Base-by-base conservation (phyloP, 1,140 invertebrate genomes). In the Onthophagus taurus region DNA sequence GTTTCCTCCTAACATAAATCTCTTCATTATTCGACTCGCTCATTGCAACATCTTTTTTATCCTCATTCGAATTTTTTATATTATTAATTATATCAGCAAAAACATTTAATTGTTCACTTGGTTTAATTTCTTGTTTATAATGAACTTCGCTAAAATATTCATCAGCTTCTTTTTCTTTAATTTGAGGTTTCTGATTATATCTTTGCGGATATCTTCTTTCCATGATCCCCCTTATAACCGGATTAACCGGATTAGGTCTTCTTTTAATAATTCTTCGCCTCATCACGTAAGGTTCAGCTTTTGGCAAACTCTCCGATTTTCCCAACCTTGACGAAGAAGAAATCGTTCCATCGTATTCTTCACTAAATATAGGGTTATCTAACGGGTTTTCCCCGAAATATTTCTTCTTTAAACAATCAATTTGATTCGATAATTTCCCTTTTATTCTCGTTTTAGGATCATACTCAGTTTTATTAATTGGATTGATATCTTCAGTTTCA, bases 361-460 rank as follows among this genome's bases (percentile, higher is more conserved):
- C 81, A 38, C 70, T 61, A 58, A 85, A 85, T 47, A 85, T 66
- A 0, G 83, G 83, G 69, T 74, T 85, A 51, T 86, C 81, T 37
- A 85, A 61, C 2, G 82, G 83, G 61, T 83, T 72, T 31, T 71
- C 62, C 29, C 80, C 83, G 54, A 85, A 85, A 64, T 78, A 84
- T 66, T 81, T 82, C 3, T 65, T 65, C 62, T 80, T 82, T 13
- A 80, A 76, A 55, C 83, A 86, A 47, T 81, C 75, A n/a, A 86
- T 74, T 65, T 78, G 79, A 49, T 83, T 76, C 3, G 80, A 81
- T 7, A 85, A 61, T 8, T 74, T 75, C 33, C 47, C 48, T 8
- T 77, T 50, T 44, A 70, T 62, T 4, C 69, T 68, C 2, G 31
- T 50, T 12, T 39, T 29, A 9, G 24, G 20, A 3, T 38, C 20